Percentiles rank a stretch among this genome's conserved stretches.
These are phyloP conservation scores for Loripinus fragilis DNA, from an alignment of 2,888 invertebrate species.

Conservation along the genomic window DNA sequence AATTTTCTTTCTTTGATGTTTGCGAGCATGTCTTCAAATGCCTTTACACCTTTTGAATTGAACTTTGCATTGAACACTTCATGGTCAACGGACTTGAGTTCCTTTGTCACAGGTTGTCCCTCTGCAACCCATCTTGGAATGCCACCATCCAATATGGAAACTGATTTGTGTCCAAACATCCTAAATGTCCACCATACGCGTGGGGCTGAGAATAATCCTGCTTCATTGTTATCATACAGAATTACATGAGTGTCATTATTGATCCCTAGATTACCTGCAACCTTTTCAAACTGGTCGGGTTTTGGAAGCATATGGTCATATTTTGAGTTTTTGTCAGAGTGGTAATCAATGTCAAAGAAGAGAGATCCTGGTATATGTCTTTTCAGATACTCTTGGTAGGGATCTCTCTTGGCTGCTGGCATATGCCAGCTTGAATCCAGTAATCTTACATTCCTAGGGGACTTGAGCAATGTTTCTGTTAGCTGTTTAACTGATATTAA, in stretches of 20 bases:
- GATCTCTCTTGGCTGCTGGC: slow-evolving; percentile 71
- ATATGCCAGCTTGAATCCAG: slow-evolving; percentile 79
- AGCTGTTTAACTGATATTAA: slow-evolving; percentile 59
- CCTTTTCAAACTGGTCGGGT: slow-evolving; percentile 71
- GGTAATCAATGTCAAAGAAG: slow-evolving; percentile 80
- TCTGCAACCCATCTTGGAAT: slow-evolving; percentile 73
- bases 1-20: slow-evolving; percentile 69
- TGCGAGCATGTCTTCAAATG: slow-evolving; percentile 73
- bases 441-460: slow-evolving; percentile 66
- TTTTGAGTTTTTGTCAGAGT: slow-evolving; percentile 73
- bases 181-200: slow-evolving; percentile 81
- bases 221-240: slow-evolving; percentile 77
- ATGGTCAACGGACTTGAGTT: slow-evolving; percentile 39
- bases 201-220: slow-evolving; percentile 75
- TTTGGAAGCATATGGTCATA: slow-evolving; percentile 78
- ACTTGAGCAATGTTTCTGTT: slow-evolving; percentile 48
- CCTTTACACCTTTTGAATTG: slow-evolving; percentile 66
- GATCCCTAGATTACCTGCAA: slow-evolving; percentile 78
- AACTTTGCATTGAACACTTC: slow-evolving; percentile 66
- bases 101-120: slow-evolving; percentile 55
- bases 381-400: slow-evolving; percentile 68
- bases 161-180: slow-evolving; percentile 76
- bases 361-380: slow-evolving; percentile 79
- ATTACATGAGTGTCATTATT: slow-evolving; percentile 76
- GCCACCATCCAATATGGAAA: slow-evolving; percentile 79